Base-by-base conservation (phyloP, 2,888 invertebrate genomes). In the Carcina quercana region DNA sequence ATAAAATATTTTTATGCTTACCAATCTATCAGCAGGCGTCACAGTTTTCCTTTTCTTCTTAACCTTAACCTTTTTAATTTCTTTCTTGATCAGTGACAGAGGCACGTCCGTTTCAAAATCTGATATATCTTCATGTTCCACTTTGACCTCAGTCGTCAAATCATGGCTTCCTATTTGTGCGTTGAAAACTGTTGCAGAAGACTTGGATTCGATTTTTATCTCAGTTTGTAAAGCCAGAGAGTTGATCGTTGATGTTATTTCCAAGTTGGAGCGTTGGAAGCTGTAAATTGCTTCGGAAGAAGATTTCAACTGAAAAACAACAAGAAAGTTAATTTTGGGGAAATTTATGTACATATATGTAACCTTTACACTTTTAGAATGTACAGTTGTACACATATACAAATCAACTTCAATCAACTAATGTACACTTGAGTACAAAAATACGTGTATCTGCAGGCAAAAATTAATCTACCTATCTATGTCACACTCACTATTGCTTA, bases 121-220 rank as follows among this genome's bases (percentile, higher is more conserved):
- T 0, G 60, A 61, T 31, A 11, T 17, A 3, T 38, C 47, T 3
- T 65, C 61, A 3, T 50, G 48, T 38, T 73, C 70, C 0, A 63
- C 45, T 51, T 70, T 71, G 0, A 73, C 37, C 6, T 71, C 63
- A 0, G 56, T 66, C 12, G 25, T 32, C n/a, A n/a, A n/a, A n/a
- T n/a, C n/a, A n/a, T n/a, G 0, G 45, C 25, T 12, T 45, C 42
- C 1, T 47, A 24, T 28, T 36, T 36, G n/a, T 27, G 30, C 15
- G 25, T 13, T 13, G 13, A 13, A 14, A 7, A 13, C 8, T n/a
- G 25, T 13, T 3, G 27, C 7, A 2, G 10, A 10, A 5, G 38
- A 34, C 25, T 34, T 35, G 2, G 13, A 13, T 28, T 32, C 31
- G 13, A 22, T n/a, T 30, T 25, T 30, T 8, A 17, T 15, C 13